Evolutionary conservation across 2,797 vertebrate species (phyloP).

Genomic region (Poeciliopsis infans): DNA sequence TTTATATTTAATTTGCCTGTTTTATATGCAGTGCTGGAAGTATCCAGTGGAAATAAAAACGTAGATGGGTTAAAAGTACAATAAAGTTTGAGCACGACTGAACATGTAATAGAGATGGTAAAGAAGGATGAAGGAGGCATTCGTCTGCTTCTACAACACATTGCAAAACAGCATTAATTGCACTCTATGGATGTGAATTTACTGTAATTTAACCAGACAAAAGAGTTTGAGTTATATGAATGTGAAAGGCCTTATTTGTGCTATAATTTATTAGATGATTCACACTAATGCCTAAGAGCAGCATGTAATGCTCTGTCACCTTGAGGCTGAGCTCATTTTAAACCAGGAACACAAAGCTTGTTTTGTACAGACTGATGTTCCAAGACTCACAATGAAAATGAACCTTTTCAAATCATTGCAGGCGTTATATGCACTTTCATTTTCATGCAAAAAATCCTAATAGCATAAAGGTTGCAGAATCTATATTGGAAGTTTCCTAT

Average conservation of each 20-base stretch:
- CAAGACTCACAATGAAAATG: background rate
- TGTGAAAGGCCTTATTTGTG: background rate
- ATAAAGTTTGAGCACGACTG: background rate
- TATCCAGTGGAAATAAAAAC: conserved; percentile 1
- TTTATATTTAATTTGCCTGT: conserved; percentile 1
- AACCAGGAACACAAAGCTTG: background rate
- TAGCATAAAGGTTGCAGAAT: background rate
- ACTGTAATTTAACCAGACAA: background rate
- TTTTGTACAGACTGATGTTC: background rate
- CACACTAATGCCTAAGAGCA: background rate
- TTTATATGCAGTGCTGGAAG: background rate
- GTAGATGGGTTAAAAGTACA: background rate
- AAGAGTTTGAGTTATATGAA: background rate
- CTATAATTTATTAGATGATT: background rate
- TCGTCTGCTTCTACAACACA: background rate
- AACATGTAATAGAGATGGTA: background rate
- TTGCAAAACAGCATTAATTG: background rate
- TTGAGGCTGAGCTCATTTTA: background rate
- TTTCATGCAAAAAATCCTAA: background rate
- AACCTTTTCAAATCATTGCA: background rate
- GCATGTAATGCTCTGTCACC: background rate
- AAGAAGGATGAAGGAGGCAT: background rate
- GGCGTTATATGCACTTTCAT: background rate
- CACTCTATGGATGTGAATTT: background rate
- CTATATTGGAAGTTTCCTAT: background rate